Conservation (phyloP, 2,888 invertebrate species). For the Sesia bembeciformis region DNA sequence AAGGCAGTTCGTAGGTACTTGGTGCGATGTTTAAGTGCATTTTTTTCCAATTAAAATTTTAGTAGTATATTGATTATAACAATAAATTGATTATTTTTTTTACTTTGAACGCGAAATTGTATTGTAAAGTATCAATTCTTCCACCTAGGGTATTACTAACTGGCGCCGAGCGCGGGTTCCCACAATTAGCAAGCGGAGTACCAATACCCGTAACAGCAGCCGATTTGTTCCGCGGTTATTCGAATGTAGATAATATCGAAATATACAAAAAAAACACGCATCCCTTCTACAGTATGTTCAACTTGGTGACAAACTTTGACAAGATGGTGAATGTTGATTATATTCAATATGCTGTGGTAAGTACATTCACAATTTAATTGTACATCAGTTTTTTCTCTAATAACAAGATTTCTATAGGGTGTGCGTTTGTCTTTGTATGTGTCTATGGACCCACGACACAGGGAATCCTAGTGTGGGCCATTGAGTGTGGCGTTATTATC, state of each 20-base stretch:
- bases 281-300: slow-evolving; percentile 79
- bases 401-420: no score
- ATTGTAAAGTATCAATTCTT: background rate
- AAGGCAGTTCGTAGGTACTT: no score
- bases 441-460: no score
- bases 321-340: slow-evolving; percentile 78
- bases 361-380: slow-evolving; percentile 17
- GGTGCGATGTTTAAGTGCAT: no score
- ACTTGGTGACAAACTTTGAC: slow-evolving; percentile 82
- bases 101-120: no score
- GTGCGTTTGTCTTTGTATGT: no score
- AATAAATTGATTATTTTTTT: no score
- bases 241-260: slow-evolving; percentile 37
- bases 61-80: no score
- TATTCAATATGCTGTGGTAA: slow-evolving; percentile 81
- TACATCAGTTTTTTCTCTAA: no score
- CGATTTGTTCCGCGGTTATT: slow-evolving; percentile 42
- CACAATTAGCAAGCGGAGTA: slow-evolving; percentile 15
- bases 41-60: no score
- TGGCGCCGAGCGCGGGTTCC: slow-evolving; percentile 42
- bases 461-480: no score
- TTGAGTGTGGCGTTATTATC: no score
- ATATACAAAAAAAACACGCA: slow-evolving; percentile 48
- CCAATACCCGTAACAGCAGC: slow-evolving; percentile 25
- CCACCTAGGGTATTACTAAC: slow-evolving; percentile 74